Conservation (phyloP, 2,888 invertebrate genomes). For the Gnatocerus cornutus region DNA sequence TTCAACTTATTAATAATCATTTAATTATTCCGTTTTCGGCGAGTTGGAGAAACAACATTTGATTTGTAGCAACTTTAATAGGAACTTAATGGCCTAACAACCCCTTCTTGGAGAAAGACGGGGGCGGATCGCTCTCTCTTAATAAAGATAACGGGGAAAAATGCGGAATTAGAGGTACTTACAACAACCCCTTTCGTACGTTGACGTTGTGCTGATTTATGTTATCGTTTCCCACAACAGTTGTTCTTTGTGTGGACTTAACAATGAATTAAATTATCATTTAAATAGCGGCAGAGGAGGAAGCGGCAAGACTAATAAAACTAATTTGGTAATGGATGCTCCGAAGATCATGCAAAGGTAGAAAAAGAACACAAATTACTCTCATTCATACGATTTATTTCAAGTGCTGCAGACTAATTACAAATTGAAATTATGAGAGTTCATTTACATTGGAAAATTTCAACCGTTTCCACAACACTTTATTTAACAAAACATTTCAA, state of each 20-base stretch:
- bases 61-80: conserved; percentile 38
- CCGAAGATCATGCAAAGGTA: no score
- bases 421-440: no score
- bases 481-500: no score
- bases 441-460: no score
- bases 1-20: conserved; percentile 33
- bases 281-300: conserved; percentile 25
- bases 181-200: conserved; percentile 47
- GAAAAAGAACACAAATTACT: no score
- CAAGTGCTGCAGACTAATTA: no score
- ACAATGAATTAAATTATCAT: conserved; percentile 52
- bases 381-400: no score
- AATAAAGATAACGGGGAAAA: conserved; percentile 56
- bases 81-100: conserved; percentile 30
- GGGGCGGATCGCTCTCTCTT: conserved; percentile 58
- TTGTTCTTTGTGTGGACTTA: conserved; percentile 42
- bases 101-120: no score
- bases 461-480: no score
- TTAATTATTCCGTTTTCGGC: conserved; percentile 32
- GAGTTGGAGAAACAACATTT: conserved; percentile 30
- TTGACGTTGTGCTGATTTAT: conserved; percentile 54
- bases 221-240: conserved; percentile 54
- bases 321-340: background rate
- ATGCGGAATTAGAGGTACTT: conserved; percentile 36
- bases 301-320: background rate